These are phyloP conservation scores for Bellardia bayeri DNA, from an alignment of 2,888 invertebrate genomes.

Conservation along the genomic window DNA sequence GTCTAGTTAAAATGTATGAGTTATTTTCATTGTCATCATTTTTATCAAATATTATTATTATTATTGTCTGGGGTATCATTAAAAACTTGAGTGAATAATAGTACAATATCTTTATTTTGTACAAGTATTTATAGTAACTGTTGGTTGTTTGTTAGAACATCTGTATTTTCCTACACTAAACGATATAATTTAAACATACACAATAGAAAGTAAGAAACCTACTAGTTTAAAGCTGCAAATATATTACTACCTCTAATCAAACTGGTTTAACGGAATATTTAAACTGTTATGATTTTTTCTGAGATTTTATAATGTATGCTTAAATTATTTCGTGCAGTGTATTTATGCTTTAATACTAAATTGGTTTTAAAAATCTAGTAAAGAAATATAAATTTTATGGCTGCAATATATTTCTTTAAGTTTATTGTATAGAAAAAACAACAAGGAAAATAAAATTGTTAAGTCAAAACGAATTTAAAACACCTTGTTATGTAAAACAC, in stretches of 20 bases:
- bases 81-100: slow-evolving; percentile 25
- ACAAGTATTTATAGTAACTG: not conserved
- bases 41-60: slow-evolving; percentile 1
- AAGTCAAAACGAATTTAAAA: not conserved
- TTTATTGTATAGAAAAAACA: not conserved
- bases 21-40: slow-evolving; percentile 11
- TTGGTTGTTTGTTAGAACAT: not conserved
- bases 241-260: too few species aligned
- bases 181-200: not conserved
- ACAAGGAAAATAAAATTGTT: not conserved
- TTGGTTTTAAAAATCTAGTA: not conserved
- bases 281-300: too few species aligned
- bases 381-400: slow-evolving; percentile 5
- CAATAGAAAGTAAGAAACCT: too few species aligned
- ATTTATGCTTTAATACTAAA: not conserved
- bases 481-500: not conserved
- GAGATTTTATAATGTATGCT: too few species aligned
- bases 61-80: slow-evolving; percentile 36
- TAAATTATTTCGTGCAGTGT: not conserved
- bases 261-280: too few species aligned
- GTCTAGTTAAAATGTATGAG: slow-evolving; percentile 5
- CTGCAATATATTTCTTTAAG: slow-evolving; percentile 1
- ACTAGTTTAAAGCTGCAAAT: too few species aligned
- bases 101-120: not conserved
- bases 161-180: not conserved